Percentiles rank a stretch among this genome's conserved stretches.
Evolutionary conservation across 2,113 vertebrate genomes (phyloP).

Genomic region (Rhizomys pruinosus): DNA sequence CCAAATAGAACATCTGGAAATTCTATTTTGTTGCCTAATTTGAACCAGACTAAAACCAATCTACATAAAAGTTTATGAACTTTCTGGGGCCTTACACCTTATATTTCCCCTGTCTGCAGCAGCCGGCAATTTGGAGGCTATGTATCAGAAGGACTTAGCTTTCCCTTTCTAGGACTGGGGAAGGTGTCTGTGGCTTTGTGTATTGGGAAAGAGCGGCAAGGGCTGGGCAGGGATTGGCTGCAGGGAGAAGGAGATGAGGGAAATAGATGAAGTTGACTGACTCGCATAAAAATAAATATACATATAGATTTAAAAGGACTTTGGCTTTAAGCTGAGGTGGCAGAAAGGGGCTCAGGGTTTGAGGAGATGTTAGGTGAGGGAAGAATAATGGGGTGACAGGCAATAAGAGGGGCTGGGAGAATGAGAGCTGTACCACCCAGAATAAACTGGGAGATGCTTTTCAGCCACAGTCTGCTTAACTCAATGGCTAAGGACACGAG

Average conservation of each 20-base stretch:
- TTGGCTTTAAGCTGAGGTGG: slow-evolving; percentile 50
- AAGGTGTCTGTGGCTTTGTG: slow-evolving; percentile 66
- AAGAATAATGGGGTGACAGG: slow-evolving; percentile 66
- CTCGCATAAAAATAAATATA: slow-evolving; percentile 46
- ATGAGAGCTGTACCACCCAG: not conserved
- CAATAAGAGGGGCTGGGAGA: not conserved
- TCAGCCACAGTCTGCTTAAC: not conserved
- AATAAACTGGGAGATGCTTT: not conserved
- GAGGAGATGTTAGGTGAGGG: not conserved
- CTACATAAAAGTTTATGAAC: slow-evolving; percentile 81
- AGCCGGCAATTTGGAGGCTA: slow-evolving; percentile 41
- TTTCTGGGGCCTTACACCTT: slow-evolving; percentile 78
- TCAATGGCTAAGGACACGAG: not conserved
- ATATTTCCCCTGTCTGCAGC: slow-evolving; percentile 77
- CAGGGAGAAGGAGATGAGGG: not conserved
- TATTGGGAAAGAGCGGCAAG: not conserved
- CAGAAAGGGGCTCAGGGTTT: not conserved
- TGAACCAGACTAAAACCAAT: slow-evolving; percentile 79
- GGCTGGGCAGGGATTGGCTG: not conserved
- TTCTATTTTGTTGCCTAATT: slow-evolving; percentile 78
- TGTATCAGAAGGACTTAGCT: slow-evolving; percentile 1
- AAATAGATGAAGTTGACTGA: not conserved
- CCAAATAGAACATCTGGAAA: slow-evolving; percentile 85
- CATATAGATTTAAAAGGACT: slow-evolving; percentile 5
- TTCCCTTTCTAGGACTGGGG: slow-evolving; percentile 19